Base-by-base conservation (phyloP, 2,888 invertebrate genomes). In the Hartigia nigra region DNA sequence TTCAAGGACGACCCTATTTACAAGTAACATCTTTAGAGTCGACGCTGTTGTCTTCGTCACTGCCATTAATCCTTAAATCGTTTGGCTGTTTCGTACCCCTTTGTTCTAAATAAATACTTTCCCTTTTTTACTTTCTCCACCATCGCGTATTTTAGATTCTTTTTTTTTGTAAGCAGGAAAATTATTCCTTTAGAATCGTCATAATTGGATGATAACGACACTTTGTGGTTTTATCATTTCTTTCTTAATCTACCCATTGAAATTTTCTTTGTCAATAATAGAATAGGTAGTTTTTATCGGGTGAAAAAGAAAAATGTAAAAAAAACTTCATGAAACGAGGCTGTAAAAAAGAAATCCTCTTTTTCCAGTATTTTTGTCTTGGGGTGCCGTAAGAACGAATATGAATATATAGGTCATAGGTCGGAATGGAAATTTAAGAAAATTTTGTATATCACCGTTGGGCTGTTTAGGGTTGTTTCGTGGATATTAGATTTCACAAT, bases 121-220 rank as follows among this genome's bases (percentile, higher is more conserved):
- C 5, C 5, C 5, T 14, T 23, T 39, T 5, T 23, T 39, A 39
- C 5, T 39, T 39, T 39, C 0, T 5, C 39, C 1, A 14, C 23
- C 23, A 0, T 9, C 23, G 0, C 1, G 0, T 9, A 55, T 55
- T 23, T 23, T 23, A 9, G 23, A 55, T 0, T 23, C 23, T 0
- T 9, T 55, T 55, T 55, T 55, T 9, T 23, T 23, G 14, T 1
- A 34, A 34, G 34, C 34, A 14, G 2, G 2, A 55, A 1, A 55
- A 23, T 23, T 1, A 14, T 12, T 9, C 2, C 1, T 23, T 2
- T 55, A 9, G 55, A 55, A 1, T 55, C 23, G 55, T 23, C 9
- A 23, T 55, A 55, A 55, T 55, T 55, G 55, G 9, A 55, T 2
- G 55, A 55, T 14, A 12, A 37, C 37, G 12, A 12, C 5, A 3